These are phyloP conservation scores for Trigoniulus corallinus DNA, from an alignment of 1,140 invertebrate genomes.

Conservation along the genomic window DNA sequence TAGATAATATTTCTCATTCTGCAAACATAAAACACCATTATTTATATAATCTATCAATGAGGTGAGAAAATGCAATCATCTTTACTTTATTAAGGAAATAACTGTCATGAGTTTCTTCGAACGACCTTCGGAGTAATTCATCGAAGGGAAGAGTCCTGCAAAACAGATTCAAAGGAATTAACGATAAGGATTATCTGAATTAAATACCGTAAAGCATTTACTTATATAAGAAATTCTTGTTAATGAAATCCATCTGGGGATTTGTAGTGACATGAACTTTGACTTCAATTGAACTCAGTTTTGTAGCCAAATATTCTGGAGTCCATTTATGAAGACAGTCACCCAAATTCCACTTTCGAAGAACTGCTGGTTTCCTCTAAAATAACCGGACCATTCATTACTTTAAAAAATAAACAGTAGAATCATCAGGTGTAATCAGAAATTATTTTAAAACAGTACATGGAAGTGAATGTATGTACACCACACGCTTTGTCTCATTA, in stretches of 20 bases:
- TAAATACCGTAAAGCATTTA: too few species aligned
- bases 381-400: too few species aligned
- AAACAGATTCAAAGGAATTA: conserved; percentile 8
- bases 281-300: conserved; percentile 25
- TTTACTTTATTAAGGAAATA: conserved; percentile 25
- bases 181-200: too few species aligned
- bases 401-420: too few species aligned
- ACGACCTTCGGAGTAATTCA: conserved; percentile 28
- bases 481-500: too few species aligned
- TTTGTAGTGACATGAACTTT: conserved; percentile 34
- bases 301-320: conserved; percentile 28
- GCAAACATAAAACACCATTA: conserved; percentile 10
- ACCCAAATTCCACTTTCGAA: conserved; percentile 34
- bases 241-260: conserved; percentile 34
- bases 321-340: conserved; percentile 33
- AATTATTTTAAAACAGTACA: too few species aligned
- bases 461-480: too few species aligned
- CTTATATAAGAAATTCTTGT: conserved; percentile 40
- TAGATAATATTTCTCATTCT: conserved; percentile 36
- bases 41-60: neutral
- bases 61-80: neutral
- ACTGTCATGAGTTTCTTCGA: conserved; percentile 20
- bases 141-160: conserved; percentile 29
- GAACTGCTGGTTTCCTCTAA: conserved; percentile 23
- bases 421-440: too few species aligned